A percentile compares a stretch with the other conserved stretches of the same genome.
Evolutionary conservation across 2,113 vertebrate genomes (phyloP).

Genomic region (Ceuthmochares aereus): DNA sequence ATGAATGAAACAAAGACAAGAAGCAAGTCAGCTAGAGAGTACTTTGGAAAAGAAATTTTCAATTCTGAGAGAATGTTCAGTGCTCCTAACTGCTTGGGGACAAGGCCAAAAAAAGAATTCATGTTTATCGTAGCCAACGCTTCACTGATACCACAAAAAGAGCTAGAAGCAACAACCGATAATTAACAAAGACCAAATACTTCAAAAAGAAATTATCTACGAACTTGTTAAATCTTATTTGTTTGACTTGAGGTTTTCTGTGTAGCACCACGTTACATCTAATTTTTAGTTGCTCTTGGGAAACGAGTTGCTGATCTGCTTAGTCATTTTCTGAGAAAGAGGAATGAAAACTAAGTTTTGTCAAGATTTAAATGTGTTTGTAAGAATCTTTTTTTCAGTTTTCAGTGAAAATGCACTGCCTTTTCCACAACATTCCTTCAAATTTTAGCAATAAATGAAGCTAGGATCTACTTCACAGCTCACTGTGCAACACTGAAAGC

Average conservation of each 20-base stretch:
- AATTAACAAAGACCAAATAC: not conserved
- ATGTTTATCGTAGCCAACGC: not conserved
- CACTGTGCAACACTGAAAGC: not conserved
- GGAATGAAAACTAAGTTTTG: not conserved
- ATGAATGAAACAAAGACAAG: conserved; percentile 35
- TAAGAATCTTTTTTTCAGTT: not conserved
- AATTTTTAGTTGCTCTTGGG: not conserved
- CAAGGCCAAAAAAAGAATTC: not conserved
- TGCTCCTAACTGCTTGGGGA: not conserved
- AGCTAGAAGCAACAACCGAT: not conserved
- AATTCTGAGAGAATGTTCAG: not conserved
- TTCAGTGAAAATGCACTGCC: not conserved
- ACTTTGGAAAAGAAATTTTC: not conserved
- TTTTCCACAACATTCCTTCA: not conserved
- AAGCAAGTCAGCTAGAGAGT: not conserved
- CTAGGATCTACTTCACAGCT: not conserved
- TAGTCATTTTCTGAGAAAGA: not conserved
- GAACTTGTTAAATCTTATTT: not conserved
- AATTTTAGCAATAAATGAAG: not conserved
- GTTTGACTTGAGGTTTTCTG: not conserved
- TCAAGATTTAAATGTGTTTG: not conserved
- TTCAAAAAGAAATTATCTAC: not conserved
- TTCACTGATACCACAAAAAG: not conserved
- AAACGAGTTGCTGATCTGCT: not conserved
- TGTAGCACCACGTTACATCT: not conserved